These are phyloP conservation scores for Lepidotrigona ventralis DNA, from an alignment of 1,140 invertebrate genomes.

Conservation along the genomic window DNA sequence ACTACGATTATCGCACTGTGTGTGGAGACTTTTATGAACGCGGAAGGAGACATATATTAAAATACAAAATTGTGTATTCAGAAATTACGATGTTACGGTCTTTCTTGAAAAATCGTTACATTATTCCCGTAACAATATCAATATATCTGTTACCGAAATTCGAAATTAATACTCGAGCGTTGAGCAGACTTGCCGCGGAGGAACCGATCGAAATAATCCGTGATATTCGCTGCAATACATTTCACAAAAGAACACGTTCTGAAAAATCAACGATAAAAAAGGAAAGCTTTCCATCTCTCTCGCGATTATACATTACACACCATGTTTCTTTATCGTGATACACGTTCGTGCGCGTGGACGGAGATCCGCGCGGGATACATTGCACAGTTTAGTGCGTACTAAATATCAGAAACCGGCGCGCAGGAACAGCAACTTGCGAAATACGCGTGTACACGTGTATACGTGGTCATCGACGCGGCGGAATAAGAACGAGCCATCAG, in stretches of 20 bases:
- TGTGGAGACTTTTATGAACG: too few species aligned
- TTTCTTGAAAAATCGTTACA: too few species aligned
- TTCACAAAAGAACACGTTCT: background rate
- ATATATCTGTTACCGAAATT: background rate
- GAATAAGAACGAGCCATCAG: background rate
- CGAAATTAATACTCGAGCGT: background rate
- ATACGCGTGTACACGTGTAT: background rate
- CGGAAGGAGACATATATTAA: too few species aligned
- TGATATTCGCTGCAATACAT: background rate
- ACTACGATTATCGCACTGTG: too few species aligned
- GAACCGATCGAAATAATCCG: background rate
- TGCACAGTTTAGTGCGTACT: background rate
- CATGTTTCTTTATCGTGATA: background rate
- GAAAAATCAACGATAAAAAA: background rate
- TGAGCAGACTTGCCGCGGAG: background rate
- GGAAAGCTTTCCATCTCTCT: background rate
- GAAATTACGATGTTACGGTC: too few species aligned
- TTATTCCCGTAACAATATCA: too few species aligned
- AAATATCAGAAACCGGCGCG: background rate
- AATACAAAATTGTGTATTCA: too few species aligned
- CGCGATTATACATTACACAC: background rate
- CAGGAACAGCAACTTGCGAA: background rate
- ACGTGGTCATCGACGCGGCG: background rate
- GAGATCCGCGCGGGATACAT: background rate
- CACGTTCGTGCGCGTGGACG: background rate